Percentiles rank a stretch among this genome's conserved stretches.
Conservation (phyloP, 2,113 vertebrate genomes). For the Pontoporia blainvillei region DNA sequence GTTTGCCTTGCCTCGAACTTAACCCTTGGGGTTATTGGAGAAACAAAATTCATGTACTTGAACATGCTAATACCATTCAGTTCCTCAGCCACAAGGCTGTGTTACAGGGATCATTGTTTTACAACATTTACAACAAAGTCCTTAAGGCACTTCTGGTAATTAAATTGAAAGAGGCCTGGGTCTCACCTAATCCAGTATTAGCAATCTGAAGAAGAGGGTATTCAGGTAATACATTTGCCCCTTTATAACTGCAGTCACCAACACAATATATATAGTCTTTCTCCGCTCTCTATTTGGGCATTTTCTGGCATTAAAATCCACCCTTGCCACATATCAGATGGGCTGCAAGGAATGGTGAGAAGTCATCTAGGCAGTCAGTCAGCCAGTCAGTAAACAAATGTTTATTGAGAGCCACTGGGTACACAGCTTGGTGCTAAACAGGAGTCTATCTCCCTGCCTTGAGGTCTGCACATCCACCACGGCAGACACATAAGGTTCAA, state of each 20-base stretch:
- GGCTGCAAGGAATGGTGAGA: not conserved
- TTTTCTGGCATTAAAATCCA: not conserved
- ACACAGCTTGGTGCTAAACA: not conserved
- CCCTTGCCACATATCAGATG: not conserved
- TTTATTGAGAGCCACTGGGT: not conserved
- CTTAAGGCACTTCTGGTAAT: not conserved
- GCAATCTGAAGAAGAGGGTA: not conserved
- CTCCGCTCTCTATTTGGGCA: not conserved
- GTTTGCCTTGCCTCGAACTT: not conserved
- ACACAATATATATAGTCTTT: not conserved
- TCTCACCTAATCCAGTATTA: not conserved
- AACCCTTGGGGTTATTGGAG: not conserved
- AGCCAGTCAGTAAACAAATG: slow-evolving; percentile 16
- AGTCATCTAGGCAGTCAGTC: not conserved
- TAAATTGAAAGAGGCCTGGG: not conserved
- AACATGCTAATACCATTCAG: not conserved
- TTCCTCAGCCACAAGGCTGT: not conserved
- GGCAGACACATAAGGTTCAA: slow-evolving; percentile 2
- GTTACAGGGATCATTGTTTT: not conserved
- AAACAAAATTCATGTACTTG: not conserved
- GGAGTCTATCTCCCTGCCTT: slow-evolving; percentile 3
- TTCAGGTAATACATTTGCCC: not conserved
- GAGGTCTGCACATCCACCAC: not conserved
- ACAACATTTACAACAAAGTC: not conserved
- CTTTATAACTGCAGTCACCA: not conserved